Conservation (phyloP, 53 echinoderm and acorn worm genomes). For the Apostichopus leukothele region DNA sequence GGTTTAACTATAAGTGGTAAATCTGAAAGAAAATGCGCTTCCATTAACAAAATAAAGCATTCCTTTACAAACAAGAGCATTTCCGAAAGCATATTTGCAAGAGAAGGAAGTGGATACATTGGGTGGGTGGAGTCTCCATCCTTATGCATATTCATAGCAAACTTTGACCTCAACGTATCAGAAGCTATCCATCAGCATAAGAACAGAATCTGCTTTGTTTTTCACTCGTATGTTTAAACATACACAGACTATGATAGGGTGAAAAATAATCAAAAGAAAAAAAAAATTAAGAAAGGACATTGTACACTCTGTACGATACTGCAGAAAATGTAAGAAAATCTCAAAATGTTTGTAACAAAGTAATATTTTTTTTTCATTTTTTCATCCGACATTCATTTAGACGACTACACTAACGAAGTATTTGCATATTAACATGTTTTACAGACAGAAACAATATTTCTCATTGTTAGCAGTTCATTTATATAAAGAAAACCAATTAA, state of each 20-base stretch:
- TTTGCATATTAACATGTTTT: background rate
- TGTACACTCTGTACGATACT: background rate
- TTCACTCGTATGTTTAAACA: background rate
- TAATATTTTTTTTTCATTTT: background rate
- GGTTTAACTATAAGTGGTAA: too few species aligned
- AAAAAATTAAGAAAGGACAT: background rate
- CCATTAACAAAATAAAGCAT: too few species aligned
- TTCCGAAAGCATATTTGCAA: too few species aligned
- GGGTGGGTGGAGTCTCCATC: background rate
- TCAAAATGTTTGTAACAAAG: conserved; percentile 8
- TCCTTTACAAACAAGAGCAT: too few species aligned
- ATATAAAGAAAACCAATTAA: too few species aligned
- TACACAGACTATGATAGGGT: background rate
- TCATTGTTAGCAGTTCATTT: too few species aligned
- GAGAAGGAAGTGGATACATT: too few species aligned
- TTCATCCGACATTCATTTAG: background rate
- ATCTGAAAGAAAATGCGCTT: too few species aligned
- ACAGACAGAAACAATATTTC: background rate
- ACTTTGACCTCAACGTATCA: conserved; percentile 13
- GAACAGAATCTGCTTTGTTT: background rate
- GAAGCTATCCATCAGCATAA: background rate
- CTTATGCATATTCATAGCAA: background rate
- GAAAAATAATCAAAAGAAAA: background rate
- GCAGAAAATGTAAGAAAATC: background rate
- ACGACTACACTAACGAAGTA: background rate